Conservation (phyloP, 2,797 vertebrate species). For the Clarias platycephalus region DNA sequence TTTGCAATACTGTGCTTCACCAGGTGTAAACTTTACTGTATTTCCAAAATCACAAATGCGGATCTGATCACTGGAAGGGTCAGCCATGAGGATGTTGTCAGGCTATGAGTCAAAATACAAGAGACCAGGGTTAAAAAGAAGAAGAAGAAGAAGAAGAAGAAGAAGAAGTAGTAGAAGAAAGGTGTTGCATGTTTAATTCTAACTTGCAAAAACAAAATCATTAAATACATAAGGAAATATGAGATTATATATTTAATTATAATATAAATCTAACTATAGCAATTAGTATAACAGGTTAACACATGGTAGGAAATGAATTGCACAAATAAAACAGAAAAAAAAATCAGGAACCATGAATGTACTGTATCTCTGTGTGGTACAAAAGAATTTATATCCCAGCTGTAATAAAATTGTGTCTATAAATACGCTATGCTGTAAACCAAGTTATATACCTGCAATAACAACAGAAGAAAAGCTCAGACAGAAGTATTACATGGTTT, state of each 20-base stretch:
- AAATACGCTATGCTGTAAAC: background rate
- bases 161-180: background rate
- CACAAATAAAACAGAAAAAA: background rate
- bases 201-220: background rate
- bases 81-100: conserved; percentile 92
- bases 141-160: background rate
- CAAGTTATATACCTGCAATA: background rate
- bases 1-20: conserved; percentile 91
- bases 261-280: background rate
- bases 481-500: background rate
- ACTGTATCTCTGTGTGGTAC: no score
- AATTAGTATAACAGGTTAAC: background rate
- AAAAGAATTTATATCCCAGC: background rate
- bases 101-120: conserved; percentile 73
- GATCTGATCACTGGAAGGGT: conserved; percentile 84
- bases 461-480: background rate
- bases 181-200: background rate
- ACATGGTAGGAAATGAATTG: background rate
- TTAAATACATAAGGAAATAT: background rate
- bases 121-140: background rate
- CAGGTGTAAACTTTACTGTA: conserved; percentile 77
- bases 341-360: background rate
- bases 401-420: background rate
- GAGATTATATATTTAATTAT: background rate
- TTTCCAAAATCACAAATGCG: conserved; percentile 96